A percentile compares a stretch with the other conserved stretches of the same genome.
Evolutionary conservation across 2,113 vertebrate genomes (phyloP).

Genomic region (Platycercus adscitus): DNA sequence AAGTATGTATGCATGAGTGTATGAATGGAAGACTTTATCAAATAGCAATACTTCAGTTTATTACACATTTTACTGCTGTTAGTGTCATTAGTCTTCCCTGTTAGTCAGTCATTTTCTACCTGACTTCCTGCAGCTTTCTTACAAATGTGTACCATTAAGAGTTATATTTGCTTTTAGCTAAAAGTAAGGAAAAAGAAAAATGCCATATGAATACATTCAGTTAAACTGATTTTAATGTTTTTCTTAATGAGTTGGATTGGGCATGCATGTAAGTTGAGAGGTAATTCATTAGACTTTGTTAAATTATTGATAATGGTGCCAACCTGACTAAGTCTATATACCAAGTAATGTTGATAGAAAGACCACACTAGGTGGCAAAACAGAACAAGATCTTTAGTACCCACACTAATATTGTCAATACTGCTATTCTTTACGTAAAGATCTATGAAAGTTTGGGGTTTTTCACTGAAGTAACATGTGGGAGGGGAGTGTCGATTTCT

Average conservation of each 20-base stretch:
- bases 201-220: not conserved
- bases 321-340: not conserved
- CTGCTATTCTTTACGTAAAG: not conserved
- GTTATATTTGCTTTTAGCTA: not conserved
- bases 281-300: not conserved
- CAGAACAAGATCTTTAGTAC: not conserved
- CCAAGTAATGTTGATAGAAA: not conserved
- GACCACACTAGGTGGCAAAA: not conserved
- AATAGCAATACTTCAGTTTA: not conserved
- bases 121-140: not conserved
- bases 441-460: not conserved
- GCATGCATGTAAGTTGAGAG: not conserved
- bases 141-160: not conserved
- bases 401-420: not conserved
- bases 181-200: not conserved
- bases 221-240: not conserved
- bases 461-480: not conserved
- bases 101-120: constrained; percentile 3
- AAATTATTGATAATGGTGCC: not conserved
- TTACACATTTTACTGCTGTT: not conserved
- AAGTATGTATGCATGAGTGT: not conserved
- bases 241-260: not conserved
- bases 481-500: not conserved
- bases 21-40: not conserved
- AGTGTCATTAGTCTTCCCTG: not conserved